A percentile compares a stretch with the other conserved stretches of the same genome.
Conservation (phyloP, 1,140 invertebrate species). For the Wiebesia pumilae region DNA sequence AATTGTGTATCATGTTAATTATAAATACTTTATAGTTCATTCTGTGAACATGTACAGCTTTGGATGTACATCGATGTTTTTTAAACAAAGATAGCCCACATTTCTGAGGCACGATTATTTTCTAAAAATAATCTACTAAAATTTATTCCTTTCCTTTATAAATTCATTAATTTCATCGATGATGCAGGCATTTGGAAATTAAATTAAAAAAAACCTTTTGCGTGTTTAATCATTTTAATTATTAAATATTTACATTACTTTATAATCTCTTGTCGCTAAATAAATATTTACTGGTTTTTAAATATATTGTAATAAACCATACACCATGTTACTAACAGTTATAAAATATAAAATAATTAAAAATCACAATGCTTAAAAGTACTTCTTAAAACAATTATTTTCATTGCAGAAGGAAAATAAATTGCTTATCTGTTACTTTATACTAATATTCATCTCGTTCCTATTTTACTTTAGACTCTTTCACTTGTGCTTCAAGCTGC, state of each 20-base stretch:
- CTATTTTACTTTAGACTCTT: not conserved
- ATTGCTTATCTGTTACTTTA: not conserved
- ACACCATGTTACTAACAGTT: too few relatives aligned
- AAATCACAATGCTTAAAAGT: too few relatives aligned
- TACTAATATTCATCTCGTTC: not conserved
- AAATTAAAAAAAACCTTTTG: too few relatives aligned
- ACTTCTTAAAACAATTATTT: not conserved
- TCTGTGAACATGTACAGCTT: not conserved
- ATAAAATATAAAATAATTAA: not conserved
- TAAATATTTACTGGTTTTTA: too few relatives aligned
- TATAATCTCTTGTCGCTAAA: too few relatives aligned
- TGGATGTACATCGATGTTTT: too few relatives aligned
- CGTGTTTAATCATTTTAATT: too few relatives aligned
- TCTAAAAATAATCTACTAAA: not conserved
- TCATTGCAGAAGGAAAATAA: not conserved
- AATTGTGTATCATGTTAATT: not conserved
- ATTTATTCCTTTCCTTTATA: not conserved
- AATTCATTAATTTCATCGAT: too few relatives aligned
- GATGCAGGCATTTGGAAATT: too few relatives aligned
- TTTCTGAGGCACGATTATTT: not conserved
- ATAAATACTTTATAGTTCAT: not conserved
- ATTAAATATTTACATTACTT: too few relatives aligned
- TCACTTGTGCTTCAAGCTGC: not conserved
- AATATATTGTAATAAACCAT: too few relatives aligned
- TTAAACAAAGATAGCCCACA: too few relatives aligned